Evolutionary conservation across 1,140 invertebrate genomes (phyloP).

Genomic region (Drosophila chauvacae): DNA sequence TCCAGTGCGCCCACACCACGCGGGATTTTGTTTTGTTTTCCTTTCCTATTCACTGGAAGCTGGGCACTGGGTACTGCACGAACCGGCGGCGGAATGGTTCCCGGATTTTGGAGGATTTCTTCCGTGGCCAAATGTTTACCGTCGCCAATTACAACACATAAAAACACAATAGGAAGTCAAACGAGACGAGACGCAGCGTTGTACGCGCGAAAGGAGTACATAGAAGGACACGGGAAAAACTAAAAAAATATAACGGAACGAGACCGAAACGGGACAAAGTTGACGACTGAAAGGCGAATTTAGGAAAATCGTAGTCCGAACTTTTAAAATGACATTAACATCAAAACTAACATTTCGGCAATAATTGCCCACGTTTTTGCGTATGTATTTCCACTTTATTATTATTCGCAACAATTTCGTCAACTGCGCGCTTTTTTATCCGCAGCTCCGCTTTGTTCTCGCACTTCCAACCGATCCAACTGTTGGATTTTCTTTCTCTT

Average conservation of each 20-base stretch:
- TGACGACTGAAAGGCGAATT: constrained; percentile 3
- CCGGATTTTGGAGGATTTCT: background rate
- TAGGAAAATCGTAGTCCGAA: background rate
- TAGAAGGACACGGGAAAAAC: constrained; percentile 44
- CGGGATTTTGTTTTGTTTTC: constrained; percentile 12
- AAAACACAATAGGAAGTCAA: constrained; percentile 24
- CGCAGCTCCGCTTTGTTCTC: constrained; percentile 21
- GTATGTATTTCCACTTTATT: constrained; percentile 1
- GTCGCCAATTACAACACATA: background rate
- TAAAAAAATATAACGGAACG: constrained; percentile 28
- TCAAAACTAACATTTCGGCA: constrained; percentile 21
- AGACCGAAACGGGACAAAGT: constrained; percentile 23
- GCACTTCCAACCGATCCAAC: constrained; percentile 4
- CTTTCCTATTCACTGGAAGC: constrained; percentile 7
- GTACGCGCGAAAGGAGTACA: constrained; percentile 24
- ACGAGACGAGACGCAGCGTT: background rate
- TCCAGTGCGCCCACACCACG: background rate
- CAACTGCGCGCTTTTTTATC: constrained; percentile 15
- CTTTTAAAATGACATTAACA: constrained; percentile 20
- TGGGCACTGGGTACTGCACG: background rate
- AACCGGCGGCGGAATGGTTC: constrained; percentile 4
- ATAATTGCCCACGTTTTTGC: constrained; percentile 13
- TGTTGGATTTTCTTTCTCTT: background rate
- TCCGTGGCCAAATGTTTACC: background rate
- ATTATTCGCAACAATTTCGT: constrained; percentile 23